Conservation (phyloP, 92 coral and sea anemone species). For the Epizoanthus illoricatus region DNA sequence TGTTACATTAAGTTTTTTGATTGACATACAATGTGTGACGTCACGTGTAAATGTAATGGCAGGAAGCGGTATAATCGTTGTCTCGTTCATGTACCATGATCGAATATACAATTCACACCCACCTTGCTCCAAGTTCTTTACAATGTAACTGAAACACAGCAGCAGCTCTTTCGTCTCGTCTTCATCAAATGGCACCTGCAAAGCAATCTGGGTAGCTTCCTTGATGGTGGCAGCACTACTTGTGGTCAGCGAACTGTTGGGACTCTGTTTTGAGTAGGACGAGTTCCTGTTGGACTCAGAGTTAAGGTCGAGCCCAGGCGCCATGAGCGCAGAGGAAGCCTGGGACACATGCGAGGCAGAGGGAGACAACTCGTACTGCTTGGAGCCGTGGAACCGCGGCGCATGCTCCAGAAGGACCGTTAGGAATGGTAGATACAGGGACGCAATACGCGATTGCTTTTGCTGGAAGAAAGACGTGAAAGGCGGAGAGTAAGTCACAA, state of each 20-base stretch:
- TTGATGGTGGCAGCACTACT: constrained; percentile 73
- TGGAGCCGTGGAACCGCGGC: constrained; percentile 97
- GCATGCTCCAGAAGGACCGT: constrained; percentile 92
- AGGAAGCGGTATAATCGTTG: not conserved
- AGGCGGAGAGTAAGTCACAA: not conserved
- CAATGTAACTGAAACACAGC: constrained; percentile 80
- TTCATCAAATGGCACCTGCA: constrained; percentile 93
- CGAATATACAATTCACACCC: not conserved
- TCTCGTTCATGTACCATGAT: not conserved
- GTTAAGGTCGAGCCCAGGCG: constrained; percentile 58
- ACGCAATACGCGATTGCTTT: constrained; percentile 92
- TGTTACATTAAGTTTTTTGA: no score
- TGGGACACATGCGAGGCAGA: constrained; percentile 68
- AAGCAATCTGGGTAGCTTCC: constrained; percentile 91
- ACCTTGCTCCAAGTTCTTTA: constrained; percentile 97
- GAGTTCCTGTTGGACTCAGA: constrained; percentile 95
- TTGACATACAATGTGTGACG: no score
- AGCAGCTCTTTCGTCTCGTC: constrained; percentile 93
- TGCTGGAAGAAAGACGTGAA: constrained; percentile 39
- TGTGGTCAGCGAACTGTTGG: constrained; percentile 85
- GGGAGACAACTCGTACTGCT: constrained; percentile 71
- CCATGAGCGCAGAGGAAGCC: constrained; percentile 65
- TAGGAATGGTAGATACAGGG: constrained; percentile 93
- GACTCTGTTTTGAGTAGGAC: constrained; percentile 81
- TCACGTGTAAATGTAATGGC: not conserved